Evolutionary conservation across 1,140 invertebrate genomes (phyloP), one percentile per base, ranked within the genome.

Genomic region (Phocides pigmalion): DNA sequence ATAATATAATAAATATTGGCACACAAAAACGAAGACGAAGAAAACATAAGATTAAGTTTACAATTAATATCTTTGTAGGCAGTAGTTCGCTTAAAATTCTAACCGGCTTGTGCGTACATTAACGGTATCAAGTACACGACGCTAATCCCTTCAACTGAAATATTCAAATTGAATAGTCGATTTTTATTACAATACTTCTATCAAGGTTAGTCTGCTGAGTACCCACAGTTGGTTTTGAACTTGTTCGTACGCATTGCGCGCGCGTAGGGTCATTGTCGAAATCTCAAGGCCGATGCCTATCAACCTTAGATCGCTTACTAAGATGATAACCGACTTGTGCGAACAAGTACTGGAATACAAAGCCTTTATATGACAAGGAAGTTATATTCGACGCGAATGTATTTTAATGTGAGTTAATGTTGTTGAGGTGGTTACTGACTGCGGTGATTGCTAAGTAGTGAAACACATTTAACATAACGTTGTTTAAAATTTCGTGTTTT

Each of bases 231-330:
- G 53, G 39, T 56, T 20, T 56, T 56, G 53, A 56, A 56, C 53
- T 56, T 44, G 53, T 65, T 50, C 67, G 67, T 67, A 67, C 64
- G 39, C 49, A 61, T 17, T 67, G 54, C 54, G 53, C 53, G 37
- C 42, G 53, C 53, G 54, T n/a, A 42, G 44, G 67, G 67, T 70
- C 67, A 70, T 62, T 65, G 67, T 37, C 67, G 58, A 70, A 58
- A 70, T 42, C 39, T 58, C 67, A 70, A 70, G 67, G 67, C 58
- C 46, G 59, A 62, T 56, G 54, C 22, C 54, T 58, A 58, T 58
- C 54, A 39, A 5, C n/a, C 32, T 35, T 5, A 42, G 39, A 46
- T 44, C 8, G 9, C 42, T 42, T 16, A 9, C 17, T 46, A 16
- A 20, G 42, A 9, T 20, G 17, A 17, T 15, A n/a, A 46, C 42